Evolutionary conservation across 2,888 invertebrate species (phyloP).

Genomic region (Panzeria rudis): DNA sequence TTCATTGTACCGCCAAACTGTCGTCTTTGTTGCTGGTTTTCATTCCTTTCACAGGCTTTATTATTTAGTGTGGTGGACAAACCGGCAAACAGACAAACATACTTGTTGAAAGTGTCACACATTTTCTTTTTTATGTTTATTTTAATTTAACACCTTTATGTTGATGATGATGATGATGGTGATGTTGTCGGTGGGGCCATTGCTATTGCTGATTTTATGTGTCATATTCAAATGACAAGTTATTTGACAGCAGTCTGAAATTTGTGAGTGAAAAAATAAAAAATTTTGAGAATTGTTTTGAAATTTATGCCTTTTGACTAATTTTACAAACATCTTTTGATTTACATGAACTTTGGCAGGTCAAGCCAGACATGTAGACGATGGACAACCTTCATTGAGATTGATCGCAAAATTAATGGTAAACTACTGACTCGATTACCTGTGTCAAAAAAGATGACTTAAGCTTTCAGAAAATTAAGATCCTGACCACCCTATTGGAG

Average conservation of each 20-base stretch:
- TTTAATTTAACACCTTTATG: conserved; percentile 67
- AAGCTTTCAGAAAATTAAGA: too few species aligned
- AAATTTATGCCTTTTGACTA: conserved; percentile 44
- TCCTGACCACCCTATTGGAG: too few species aligned
- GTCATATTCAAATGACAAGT: conserved; percentile 66
- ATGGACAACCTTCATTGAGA: background rate
- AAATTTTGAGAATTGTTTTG: conserved; percentile 32
- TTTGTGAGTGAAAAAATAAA: conserved; percentile 57
- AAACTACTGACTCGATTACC: too few species aligned
- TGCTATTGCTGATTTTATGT: conserved; percentile 20
- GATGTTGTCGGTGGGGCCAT: background rate
- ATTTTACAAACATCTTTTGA: conserved; percentile 25
- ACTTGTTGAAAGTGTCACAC: conserved; percentile 67
- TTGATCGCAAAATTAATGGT: background rate
- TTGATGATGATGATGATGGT: conserved; percentile 21
- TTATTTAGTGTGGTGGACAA: conserved; percentile 29
- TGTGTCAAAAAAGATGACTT: too few species aligned
- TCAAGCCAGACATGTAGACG: conserved; percentile 26
- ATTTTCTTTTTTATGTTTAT: conserved; percentile 38
- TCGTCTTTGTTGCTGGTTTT: conserved; percentile 53
- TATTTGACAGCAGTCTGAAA: conserved; percentile 56
- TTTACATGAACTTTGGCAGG: conserved; percentile 35
- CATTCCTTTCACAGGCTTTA: conserved; percentile 51
- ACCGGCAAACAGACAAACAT: conserved; percentile 19
- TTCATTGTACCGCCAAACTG: conserved; percentile 70